A percentile compares a stretch with the other conserved stretches of the same genome.
Evolutionary conservation across 2,888 invertebrate species (phyloP).

Genomic region (Apamea epomidion): DNA sequence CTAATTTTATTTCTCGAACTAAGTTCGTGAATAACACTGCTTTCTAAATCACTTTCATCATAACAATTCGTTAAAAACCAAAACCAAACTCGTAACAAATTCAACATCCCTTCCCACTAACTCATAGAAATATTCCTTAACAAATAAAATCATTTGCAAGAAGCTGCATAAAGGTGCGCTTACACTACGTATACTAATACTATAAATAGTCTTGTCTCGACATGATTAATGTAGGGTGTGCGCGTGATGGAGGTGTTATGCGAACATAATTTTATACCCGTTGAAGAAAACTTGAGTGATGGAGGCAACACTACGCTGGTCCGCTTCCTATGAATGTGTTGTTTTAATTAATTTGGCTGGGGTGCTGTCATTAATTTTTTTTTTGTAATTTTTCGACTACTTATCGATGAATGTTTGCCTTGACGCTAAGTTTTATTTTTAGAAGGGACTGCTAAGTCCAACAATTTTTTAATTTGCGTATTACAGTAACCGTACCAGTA

Average conservation of each 20-base stretch:
- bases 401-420: background rate
- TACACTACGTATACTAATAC: conserved; percentile 68
- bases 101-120: background rate
- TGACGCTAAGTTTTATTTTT: background rate
- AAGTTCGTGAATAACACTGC: background rate
- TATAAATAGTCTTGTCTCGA: conserved; percentile 73
- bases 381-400: background rate
- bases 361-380: background rate
- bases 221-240: conserved; percentile 79
- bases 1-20: background rate
- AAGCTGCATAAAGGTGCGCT: conserved; percentile 64
- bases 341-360: conserved; percentile 63
- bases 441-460: background rate
- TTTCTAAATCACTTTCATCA: background rate
- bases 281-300: conserved; percentile 79
- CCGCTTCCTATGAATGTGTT: conserved; percentile 61
- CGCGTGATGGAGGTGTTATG: conserved; percentile 78
- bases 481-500: no score
- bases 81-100: background rate
- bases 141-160: conserved; percentile 63
- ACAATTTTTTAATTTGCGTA: background rate
- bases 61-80: background rate
- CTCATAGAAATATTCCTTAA: conserved; percentile 11
- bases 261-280: conserved; percentile 79
- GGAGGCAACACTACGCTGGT: conserved; percentile 68